These are phyloP conservation scores for Volucella zonaria DNA, from an alignment of 2,888 invertebrate genomes.

Conservation along the genomic window DNA sequence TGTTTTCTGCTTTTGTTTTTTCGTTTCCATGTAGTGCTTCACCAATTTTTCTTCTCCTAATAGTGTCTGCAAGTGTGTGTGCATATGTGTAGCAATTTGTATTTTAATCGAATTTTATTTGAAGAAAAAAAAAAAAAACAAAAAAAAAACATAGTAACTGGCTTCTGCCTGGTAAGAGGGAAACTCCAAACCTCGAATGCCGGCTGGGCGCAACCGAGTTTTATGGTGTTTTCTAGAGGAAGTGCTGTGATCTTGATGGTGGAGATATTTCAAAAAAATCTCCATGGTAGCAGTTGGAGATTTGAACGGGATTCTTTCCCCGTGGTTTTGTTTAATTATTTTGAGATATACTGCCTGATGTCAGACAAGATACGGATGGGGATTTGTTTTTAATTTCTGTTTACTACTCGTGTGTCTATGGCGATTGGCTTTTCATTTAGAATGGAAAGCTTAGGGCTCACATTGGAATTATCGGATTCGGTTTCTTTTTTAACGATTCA, in stretches of 20 bases:
- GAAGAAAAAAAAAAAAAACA: conserved; percentile 20
- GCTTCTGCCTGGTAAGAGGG: conserved; percentile 12
- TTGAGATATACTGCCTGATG: neutral
- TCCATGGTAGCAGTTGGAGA: neutral
- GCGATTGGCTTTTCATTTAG: too few relatives aligned
- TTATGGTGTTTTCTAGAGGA: conserved; percentile 35
- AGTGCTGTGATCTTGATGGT: conserved; percentile 61
- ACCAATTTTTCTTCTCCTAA: conserved; percentile 42
- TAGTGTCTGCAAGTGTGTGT: neutral
- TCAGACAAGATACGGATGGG: too few relatives aligned
- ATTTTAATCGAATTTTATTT: conserved; percentile 73
- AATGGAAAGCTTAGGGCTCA: too few relatives aligned
- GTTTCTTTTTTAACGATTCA: too few relatives aligned
- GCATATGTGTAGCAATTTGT: conserved; percentile 58
- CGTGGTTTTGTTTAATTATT: conserved; percentile 22
- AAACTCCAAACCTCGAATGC: conserved; percentile 22
- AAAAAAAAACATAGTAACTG: neutral
- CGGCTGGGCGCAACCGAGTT: conserved; percentile 31
- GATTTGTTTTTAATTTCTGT: too few relatives aligned
- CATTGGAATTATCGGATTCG: too few relatives aligned
- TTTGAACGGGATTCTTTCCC: conserved; percentile 9
- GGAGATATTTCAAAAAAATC: conserved; percentile 49
- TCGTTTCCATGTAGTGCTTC: conserved; percentile 17
- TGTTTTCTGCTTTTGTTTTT: conserved; percentile 18
- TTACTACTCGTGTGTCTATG: too few relatives aligned